Conservation (phyloP, 2,797 vertebrate genomes). For the Propithecus deckenii region DNA sequence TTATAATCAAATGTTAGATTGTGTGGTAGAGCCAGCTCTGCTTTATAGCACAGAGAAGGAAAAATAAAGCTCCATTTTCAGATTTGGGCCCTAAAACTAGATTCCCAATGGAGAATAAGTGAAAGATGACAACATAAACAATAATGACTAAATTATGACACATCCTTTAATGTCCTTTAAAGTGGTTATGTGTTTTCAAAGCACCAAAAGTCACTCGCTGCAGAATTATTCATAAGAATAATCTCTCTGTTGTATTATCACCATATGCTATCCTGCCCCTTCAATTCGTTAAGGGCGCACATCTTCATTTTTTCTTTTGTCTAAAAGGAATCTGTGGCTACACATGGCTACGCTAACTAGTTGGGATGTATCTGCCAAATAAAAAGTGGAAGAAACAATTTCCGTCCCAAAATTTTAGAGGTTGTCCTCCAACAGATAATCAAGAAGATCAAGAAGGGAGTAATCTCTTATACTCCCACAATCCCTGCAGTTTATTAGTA, state of each 20-base stretch:
- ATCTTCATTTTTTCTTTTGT: neutral
- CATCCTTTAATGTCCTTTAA: neutral
- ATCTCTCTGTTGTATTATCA: neutral
- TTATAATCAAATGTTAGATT: neutral
- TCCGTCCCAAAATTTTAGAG: neutral
- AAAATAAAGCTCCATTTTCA: neutral
- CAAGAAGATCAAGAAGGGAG: neutral
- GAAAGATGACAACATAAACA: conserved; percentile 5
- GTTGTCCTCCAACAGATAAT: neutral
- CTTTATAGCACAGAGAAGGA: neutral
- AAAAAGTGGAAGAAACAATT: neutral
- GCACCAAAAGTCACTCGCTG: neutral
- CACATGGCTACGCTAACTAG: neutral
- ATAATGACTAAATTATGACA: conserved; percentile 20
- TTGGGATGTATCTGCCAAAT: neutral
- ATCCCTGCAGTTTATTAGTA: neutral
- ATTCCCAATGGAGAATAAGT: neutral
- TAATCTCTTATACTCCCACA: neutral
- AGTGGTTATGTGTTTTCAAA: neutral
- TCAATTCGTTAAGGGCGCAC: neutral
- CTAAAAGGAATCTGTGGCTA: neutral
- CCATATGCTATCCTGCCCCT: neutral
- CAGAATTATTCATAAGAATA: neutral
- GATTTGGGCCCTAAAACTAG: neutral
- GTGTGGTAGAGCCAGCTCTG: neutral